Evolutionary conservation across 2,113 vertebrate species (phyloP).

Genomic region (Oxygymnocypris stewartii): DNA sequence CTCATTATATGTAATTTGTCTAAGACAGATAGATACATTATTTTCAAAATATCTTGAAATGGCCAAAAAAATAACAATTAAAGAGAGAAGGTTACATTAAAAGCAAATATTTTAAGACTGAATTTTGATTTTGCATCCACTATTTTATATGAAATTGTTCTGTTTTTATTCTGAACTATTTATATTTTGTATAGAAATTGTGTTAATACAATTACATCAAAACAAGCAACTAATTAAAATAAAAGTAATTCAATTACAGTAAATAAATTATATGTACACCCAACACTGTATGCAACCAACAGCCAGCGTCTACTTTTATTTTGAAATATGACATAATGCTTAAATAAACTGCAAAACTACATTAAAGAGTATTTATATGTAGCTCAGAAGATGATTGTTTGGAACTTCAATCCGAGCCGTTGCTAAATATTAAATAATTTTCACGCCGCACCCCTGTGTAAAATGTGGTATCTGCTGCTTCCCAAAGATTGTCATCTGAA

Average conservation of each 20-base stretch:
- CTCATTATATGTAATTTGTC: not conserved
- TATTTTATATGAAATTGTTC: too few species aligned
- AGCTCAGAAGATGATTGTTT: not conserved
- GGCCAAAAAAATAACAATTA: too few species aligned
- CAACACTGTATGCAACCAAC: too few species aligned
- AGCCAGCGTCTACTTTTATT: not conserved
- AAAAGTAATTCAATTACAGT: too few species aligned
- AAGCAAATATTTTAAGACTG: too few species aligned
- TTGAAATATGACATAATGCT: not conserved
- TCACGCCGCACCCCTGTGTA: not conserved
- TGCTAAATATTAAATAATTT: not conserved
- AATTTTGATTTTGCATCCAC: too few species aligned
- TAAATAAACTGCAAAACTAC: not conserved
- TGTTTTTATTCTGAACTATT: too few species aligned
- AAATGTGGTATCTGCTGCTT: not conserved
- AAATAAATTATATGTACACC: too few species aligned
- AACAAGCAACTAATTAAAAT: too few species aligned
- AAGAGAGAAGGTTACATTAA: too few species aligned
- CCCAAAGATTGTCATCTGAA: not conserved
- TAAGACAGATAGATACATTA: not conserved
- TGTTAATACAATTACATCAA: not conserved
- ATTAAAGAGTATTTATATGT: not conserved
- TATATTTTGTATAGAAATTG: too few species aligned
- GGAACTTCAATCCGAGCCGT: not conserved
- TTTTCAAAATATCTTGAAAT: too few species aligned